Conservation (phyloP, 2,113 vertebrate genomes). For the Baryphthengus martii region DNA sequence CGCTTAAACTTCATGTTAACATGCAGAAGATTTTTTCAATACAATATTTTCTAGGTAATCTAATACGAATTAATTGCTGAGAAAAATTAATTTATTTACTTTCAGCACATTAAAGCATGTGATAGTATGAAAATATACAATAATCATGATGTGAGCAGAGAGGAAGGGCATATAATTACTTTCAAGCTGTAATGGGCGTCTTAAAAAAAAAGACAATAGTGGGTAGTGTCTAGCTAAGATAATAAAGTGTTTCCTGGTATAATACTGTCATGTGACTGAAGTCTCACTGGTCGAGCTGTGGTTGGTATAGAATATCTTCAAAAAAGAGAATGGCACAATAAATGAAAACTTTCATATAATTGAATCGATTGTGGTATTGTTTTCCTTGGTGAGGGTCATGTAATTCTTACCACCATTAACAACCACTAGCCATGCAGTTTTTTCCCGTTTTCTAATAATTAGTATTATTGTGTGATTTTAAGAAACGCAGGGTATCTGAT, state of each 20-base stretch:
- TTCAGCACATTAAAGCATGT: background rate
- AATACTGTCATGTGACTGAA: background rate
- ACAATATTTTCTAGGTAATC: background rate
- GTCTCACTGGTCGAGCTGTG: background rate
- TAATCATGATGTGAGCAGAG: background rate
- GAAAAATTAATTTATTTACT: background rate
- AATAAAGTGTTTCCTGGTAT: background rate
- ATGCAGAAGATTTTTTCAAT: background rate
- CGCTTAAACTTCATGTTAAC: background rate
- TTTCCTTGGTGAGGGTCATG: background rate
- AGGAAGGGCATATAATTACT: background rate
- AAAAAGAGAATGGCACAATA: background rate
- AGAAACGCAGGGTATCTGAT: background rate
- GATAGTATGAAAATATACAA: background rate
- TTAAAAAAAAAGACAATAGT: background rate
- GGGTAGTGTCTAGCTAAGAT: background rate
- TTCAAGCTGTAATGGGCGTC: accelerated
- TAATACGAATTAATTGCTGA: background rate
- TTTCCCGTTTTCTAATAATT: background rate
- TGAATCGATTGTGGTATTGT: background rate
- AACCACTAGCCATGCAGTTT: background rate
- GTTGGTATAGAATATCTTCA: background rate
- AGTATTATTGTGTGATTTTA: background rate
- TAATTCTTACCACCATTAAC: background rate
- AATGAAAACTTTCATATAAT: background rate